These are phyloP conservation scores for Himalopsyche anomala DNA, from an alignment of 2,888 invertebrate genomes.

Conservation along the genomic window DNA sequence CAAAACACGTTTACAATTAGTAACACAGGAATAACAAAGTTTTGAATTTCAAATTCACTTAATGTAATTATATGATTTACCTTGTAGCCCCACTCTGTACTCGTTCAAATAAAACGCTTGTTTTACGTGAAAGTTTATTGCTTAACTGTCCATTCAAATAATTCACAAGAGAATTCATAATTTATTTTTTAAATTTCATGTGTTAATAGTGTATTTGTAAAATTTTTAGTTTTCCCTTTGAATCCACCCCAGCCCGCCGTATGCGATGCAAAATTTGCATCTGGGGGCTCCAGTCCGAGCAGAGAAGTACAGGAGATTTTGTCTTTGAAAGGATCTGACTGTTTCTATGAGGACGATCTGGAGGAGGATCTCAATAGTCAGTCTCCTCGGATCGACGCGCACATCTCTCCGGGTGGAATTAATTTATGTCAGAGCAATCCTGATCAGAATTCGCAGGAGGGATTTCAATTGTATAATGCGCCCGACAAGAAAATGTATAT, in stretches of 20 bases:
- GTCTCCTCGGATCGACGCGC: constrained; percentile 45
- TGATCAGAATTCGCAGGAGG: constrained; percentile 55
- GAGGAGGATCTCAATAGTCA: constrained; percentile 60
- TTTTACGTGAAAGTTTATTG: too few relatives aligned
- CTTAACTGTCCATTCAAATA: too few relatives aligned
- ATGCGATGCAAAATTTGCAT: constrained; percentile 76
- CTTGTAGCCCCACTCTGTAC: neutral
- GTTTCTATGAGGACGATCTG: constrained; percentile 64
- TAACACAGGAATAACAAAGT: too few relatives aligned
- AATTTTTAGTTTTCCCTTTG: constrained; percentile 52
- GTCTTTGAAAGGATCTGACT: constrained; percentile 78
- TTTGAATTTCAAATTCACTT: too few relatives aligned
- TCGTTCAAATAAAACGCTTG: neutral
- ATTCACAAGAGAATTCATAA: too few relatives aligned
- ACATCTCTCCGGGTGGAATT: constrained; percentile 27
- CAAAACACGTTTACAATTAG: too few relatives aligned
- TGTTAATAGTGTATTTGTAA: constrained; percentile 1
- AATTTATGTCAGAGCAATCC: constrained; percentile 51
- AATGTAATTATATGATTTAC: too few relatives aligned
- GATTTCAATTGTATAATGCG: constrained; percentile 58
- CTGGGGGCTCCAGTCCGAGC: constrained; percentile 93
- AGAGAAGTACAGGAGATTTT: constrained; percentile 93
- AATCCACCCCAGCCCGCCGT: constrained; percentile 52
- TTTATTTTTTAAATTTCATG: too few relatives aligned
- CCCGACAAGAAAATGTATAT: constrained; percentile 57